Base-by-base conservation (phyloP, 2,113 vertebrate genomes). In the Phylloscopus trochilus region DNA sequence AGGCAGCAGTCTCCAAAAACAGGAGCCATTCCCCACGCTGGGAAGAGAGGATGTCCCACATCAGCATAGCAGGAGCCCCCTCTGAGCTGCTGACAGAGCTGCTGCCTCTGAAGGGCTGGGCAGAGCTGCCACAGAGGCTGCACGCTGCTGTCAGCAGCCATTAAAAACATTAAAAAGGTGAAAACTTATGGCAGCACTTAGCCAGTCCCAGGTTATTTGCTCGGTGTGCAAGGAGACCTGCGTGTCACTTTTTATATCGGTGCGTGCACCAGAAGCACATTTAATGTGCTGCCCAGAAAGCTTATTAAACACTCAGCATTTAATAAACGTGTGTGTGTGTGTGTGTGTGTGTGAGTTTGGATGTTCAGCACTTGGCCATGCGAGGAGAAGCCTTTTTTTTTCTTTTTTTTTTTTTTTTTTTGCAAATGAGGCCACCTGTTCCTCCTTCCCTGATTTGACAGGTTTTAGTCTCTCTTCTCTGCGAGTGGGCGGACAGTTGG, bases 391-490 rank as follows among this genome's bases (percentile, higher is more conserved):
- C 75, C 46, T 69, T 93, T 92, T 51, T 80, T 41, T 80, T 53
- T 63, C n/a, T n/a, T n/a, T n/a, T n/a, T 66, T 93, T 68, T 43
- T 63, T 27, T 52, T 55, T 19, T 89, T 95, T 85, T 62, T 62
- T 89, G 82, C 56, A 95, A 95, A 97, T 81, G 91, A 96, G 83
- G 94, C 95, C 96, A 96, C 97, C 95, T 96, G 94, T 96, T 96
- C 81, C 82, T 91, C 30, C 43, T 92, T 82, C 87, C 96, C 94
- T 43, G 58, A 90, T 95, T 77, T 96, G 96, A 98, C 94, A 96
- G 92, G 83, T 93, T 92, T 96, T 80, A 70, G 78, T 97, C 91
- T 96, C 91, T 96, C 93, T 93, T 87, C 77, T 6, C 82, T 87
- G 83, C 37, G 33, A 97, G 97, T 97, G 92, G 96, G 97, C 0